Percentiles rank a stretch among this genome's conserved stretches.
phyloP scores from a whole-genome alignment of 2,888 invertebrate species.

The Chironomus riparius region DNA sequence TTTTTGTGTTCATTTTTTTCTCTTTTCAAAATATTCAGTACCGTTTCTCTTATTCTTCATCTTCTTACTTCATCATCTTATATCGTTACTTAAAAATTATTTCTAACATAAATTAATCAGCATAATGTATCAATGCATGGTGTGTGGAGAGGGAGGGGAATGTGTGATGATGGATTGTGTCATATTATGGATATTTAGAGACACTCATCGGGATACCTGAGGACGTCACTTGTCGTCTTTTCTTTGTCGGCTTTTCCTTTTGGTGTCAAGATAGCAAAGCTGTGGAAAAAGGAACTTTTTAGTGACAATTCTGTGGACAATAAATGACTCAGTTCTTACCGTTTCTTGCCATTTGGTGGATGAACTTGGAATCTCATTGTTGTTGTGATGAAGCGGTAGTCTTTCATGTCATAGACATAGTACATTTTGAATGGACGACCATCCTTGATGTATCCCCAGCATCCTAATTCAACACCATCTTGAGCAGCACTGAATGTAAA shows the following conservation, averaged over 20 bases:
- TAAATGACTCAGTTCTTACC: not conserved
- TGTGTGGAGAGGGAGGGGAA: not conserved
- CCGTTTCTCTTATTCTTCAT: not conserved
- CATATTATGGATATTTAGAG: not conserved
- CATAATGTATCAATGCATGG: not conserved
- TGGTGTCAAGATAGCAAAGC: slow-evolving; percentile 19
- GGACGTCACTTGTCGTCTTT: slow-evolving; percentile 13
- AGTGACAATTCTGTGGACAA: not conserved
- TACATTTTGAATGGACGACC: slow-evolving; percentile 19
- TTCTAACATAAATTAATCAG: not conserved
- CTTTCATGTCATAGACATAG: slow-evolving; percentile 17
- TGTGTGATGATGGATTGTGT: not conserved
- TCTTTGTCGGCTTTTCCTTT: slow-evolving; percentile 1
- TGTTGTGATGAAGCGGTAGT: slow-evolving; percentile 22
- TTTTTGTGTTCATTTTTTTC: not conserved
- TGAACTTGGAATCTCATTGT: slow-evolving; percentile 19
- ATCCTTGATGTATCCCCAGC: slow-evolving; percentile 20
- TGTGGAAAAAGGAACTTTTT: not conserved
- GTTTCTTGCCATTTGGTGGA: slow-evolving; percentile 14
- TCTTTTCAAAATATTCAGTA: not conserved
- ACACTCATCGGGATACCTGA: slow-evolving; percentile 19
- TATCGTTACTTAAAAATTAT: not conserved
- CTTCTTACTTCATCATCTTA: not conserved
- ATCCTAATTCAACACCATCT: slow-evolving; percentile 21
- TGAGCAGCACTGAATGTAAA: not conserved